Percentiles rank a stretch among this genome's conserved stretches.
phyloP scores from a whole-genome alignment of 2,797 vertebrate genomes.

The Helicolenus hilgendorfi region DNA sequence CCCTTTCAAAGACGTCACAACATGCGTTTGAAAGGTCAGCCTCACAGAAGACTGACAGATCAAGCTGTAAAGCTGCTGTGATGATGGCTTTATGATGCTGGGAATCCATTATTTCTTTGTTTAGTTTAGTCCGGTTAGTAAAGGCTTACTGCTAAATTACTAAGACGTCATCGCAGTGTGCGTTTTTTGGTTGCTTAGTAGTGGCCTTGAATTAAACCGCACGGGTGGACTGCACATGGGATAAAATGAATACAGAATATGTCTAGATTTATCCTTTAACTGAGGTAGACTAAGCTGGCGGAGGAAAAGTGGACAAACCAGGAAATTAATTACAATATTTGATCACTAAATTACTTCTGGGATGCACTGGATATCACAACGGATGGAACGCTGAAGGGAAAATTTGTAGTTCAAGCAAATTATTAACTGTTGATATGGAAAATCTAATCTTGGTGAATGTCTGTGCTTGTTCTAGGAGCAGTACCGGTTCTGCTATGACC shows the following conservation, averaged over 20 bases:
- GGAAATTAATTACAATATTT: not conserved
- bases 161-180: not conserved
- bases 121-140: not conserved
- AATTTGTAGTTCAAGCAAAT: not conserved
- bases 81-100: not conserved
- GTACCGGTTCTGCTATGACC: constrained; percentile 98
- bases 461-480: constrained; percentile 91
- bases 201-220: not conserved
- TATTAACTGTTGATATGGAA: not conserved
- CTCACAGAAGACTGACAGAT: not conserved
- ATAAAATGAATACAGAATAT: not conserved
- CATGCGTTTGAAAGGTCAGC: not conserved
- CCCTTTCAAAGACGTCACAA: not conserved
- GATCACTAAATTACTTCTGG: not conserved
- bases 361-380: not conserved
- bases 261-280: not conserved
- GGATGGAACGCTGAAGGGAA: not conserved
- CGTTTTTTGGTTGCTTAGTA: not conserved
- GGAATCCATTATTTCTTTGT: not conserved
- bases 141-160: not conserved
- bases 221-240: not conserved
- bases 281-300: not conserved
- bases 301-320: not conserved
- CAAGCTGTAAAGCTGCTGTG: not conserved
- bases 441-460: not conserved